phyloP scores from a whole-genome alignment of 1,140 invertebrate species.

The Macrocentrus cingulum region DNA sequence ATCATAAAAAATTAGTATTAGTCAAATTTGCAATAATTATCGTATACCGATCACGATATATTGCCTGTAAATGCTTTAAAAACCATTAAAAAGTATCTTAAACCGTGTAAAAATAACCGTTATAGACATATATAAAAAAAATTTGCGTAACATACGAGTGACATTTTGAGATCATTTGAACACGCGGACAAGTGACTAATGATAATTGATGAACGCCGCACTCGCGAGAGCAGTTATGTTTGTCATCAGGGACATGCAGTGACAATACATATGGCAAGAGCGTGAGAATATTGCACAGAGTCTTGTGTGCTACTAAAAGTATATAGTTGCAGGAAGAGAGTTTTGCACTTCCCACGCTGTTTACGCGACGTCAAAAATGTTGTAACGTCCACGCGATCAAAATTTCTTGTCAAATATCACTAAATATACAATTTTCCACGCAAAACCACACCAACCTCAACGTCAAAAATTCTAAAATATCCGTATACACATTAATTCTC shows the following conservation, averaged over 20 bases:
- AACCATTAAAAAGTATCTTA: too few species aligned
- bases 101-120: too few species aligned
- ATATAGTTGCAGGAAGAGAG: slow-evolving; percentile 21
- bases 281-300: slow-evolving; percentile 2
- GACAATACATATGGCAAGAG: slow-evolving; percentile 15
- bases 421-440: too few species aligned
- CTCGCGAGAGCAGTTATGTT: neutral
- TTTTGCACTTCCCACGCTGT: slow-evolving; percentile 24
- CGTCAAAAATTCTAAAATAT: too few species aligned
- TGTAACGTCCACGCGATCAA: slow-evolving; percentile 23
- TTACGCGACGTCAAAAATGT: neutral
- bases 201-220: neutral
- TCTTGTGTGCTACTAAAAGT: neutral
- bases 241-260: neutral
- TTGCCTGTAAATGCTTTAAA: too few species aligned
- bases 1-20: too few species aligned
- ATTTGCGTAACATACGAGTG: too few species aligned
- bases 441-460: too few species aligned
- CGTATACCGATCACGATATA: too few species aligned
- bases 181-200: neutral
- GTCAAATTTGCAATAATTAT: too few species aligned
- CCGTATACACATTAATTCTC: neutral
- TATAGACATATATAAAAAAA: too few species aligned
- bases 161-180: neutral
- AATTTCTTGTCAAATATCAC: too few species aligned